These are phyloP conservation scores for Sphyrna mokarran DNA, from an alignment of 2,113 vertebrate genomes.

Conservation along the genomic window DNA sequence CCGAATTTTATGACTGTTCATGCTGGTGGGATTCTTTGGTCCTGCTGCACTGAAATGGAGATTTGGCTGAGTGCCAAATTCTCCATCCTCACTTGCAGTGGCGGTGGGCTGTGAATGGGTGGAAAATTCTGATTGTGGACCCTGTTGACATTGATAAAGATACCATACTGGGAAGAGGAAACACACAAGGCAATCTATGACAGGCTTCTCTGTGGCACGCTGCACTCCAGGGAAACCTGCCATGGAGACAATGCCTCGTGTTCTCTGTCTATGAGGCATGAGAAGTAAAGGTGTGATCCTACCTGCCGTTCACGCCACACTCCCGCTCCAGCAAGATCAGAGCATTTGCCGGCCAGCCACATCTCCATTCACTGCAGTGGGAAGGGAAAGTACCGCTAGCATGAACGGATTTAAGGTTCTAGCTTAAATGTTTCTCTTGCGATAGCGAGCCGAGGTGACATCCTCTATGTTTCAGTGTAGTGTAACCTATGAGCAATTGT, in stretches of 20 bases:
- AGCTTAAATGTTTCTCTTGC: neutral
- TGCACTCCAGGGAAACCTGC: neutral
- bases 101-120: too few species aligned
- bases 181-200: neutral
- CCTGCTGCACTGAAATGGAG: too few species aligned
- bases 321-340: too few species aligned
- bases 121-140: neutral
- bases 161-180: neutral
- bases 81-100: too few species aligned
- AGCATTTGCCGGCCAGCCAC: too few species aligned
- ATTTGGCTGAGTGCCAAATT: too few species aligned
- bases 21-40: too few species aligned
- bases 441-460: neutral
- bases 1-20: too few species aligned
- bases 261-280: neutral
- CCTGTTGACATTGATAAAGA: neutral
- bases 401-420: too few species aligned
- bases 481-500: neutral
- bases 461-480: neutral
- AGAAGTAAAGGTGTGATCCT: neutral
- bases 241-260: neutral
- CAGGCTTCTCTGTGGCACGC: neutral
- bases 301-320: too few species aligned
- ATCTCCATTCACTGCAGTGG: too few species aligned
- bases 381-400: too few species aligned